phyloP scores from a whole-genome alignment of 2,113 vertebrate species.

The Apaloderma vittatum region DNA sequence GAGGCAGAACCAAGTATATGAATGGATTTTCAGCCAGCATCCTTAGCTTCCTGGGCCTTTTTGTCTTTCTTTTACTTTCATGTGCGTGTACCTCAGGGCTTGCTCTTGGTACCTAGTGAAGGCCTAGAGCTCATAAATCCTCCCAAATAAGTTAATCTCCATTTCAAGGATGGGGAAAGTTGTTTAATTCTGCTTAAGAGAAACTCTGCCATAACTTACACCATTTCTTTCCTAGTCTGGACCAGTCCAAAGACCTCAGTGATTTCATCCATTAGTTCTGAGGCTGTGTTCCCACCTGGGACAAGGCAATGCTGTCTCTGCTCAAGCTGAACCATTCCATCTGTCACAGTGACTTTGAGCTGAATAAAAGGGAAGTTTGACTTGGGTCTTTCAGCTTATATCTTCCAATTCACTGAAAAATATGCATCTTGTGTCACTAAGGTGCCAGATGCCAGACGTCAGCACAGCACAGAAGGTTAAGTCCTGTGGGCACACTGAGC shows the following conservation, averaged over 20 bases:
- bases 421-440: neutral
- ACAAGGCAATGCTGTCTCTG: neutral
- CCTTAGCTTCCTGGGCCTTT: fast-evolving
- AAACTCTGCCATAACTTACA: neutral
- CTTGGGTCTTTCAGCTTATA: neutral
- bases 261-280: neutral
- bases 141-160: neutral
- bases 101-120: neutral
- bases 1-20: neutral
- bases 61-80: neutral
- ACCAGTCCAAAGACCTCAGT: neutral
- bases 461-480: neutral
- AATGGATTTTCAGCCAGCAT: neutral
- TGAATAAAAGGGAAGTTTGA: neutral
- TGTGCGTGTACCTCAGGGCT: fast-evolving
- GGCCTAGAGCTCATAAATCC: neutral
- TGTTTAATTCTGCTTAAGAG: neutral
- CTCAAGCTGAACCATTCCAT: neutral
- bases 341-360: neutral
- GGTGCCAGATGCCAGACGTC: neutral
- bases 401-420: neutral
- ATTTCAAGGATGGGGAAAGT: neutral
- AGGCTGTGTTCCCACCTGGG: neutral
- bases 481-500: neutral
- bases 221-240: neutral